Percentiles rank a stretch among this genome's conserved stretches.
phyloP scores from a whole-genome alignment of 2,797 vertebrate genomes.

The Poeciliopsis paucimaculata region DNA sequence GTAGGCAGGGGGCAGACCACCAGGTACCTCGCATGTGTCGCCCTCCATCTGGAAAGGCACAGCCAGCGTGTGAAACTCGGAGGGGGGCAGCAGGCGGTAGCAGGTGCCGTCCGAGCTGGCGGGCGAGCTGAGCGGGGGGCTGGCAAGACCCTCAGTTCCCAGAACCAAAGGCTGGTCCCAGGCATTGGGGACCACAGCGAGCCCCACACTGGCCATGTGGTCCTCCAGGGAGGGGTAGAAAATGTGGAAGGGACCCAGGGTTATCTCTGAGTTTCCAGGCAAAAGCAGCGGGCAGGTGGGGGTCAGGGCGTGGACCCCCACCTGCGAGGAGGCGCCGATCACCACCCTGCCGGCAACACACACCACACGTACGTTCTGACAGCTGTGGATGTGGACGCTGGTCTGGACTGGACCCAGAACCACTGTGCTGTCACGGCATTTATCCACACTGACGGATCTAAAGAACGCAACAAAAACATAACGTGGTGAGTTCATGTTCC shows the following conservation, averaged over 20 bases:
- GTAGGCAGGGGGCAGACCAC: conserved; percentile 86
- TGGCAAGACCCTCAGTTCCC: conserved; percentile 77
- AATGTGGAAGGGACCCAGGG: conserved; percentile 92
- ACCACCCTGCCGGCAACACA: conserved; percentile 85
- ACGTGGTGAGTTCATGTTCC: neutral
- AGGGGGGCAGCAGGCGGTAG: conserved; percentile 85
- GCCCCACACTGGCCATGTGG: conserved; percentile 93
- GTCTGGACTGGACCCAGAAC: conserved; percentile 93
- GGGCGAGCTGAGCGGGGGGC: neutral
- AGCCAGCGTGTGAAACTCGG: conserved; percentile 86
- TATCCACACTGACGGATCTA: conserved; percentile 94
- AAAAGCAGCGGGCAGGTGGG: conserved; percentile 91
- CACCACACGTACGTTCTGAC: conserved; percentile 88
- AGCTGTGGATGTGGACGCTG: conserved; percentile 88
- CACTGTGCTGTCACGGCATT: conserved; percentile 90
- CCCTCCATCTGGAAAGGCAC: conserved; percentile 96
- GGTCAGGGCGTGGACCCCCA: conserved; percentile 86
- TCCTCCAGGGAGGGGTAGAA: conserved; percentile 95
- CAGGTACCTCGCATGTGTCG: conserved; percentile 92
- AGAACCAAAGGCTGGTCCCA: conserved; percentile 91
- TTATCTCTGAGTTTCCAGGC: conserved; percentile 86
- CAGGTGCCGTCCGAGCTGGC: conserved; percentile 59
- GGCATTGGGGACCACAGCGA: conserved; percentile 92
- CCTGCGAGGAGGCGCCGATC: conserved; percentile 84
- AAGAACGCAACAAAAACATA: neutral